A percentile compares a stretch with the other conserved stretches of the same genome.
Evolutionary conservation across 2,797 vertebrate genomes (phyloP).

Genomic region (Phoxinus dragarum): DNA sequence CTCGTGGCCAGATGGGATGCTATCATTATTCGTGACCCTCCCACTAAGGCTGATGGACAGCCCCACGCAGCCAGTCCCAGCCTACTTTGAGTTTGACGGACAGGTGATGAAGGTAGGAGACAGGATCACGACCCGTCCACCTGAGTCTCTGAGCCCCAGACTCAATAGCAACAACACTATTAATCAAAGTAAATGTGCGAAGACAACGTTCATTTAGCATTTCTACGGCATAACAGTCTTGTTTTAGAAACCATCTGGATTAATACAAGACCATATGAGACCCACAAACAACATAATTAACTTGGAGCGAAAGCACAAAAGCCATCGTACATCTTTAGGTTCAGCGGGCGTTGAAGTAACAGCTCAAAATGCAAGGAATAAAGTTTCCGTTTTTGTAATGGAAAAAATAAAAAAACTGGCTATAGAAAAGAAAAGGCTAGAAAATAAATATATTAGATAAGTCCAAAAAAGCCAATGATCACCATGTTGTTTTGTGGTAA

Average conservation of each 20-base stretch:
- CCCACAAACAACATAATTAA: constrained; percentile 41
- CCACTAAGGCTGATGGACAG: constrained; percentile 59
- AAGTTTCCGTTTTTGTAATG: background rate
- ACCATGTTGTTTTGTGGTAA: background rate
- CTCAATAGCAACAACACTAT: constrained; percentile 47
- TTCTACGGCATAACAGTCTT: background rate
- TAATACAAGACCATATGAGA: constrained; percentile 38
- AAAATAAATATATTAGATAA: no score
- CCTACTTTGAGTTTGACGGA: constrained; percentile 58
- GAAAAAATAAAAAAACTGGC: no score
- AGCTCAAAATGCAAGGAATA: background rate
- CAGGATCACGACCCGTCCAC: constrained; percentile 57
- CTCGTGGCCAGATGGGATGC: constrained; percentile 79
- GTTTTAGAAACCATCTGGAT: constrained; percentile 39
- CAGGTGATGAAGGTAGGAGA: constrained; percentile 60
- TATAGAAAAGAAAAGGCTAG: background rate
- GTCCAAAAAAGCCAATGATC: no score
- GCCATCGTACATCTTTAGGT: constrained; percentile 28
- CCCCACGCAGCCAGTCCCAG: constrained; percentile 49
- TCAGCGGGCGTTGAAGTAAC: constrained; percentile 1
- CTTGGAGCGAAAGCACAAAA: constrained; percentile 15
- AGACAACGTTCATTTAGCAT: constrained; percentile 33
- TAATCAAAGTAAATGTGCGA: constrained; percentile 29
- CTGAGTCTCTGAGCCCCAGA: constrained; percentile 54
- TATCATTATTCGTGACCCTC: constrained; percentile 76